Evolutionary conservation across 92 coral and sea anemone species (phyloP), one percentile per base, ranked within the genome.

Genomic region (Chrysogorgia sp.): DNA sequence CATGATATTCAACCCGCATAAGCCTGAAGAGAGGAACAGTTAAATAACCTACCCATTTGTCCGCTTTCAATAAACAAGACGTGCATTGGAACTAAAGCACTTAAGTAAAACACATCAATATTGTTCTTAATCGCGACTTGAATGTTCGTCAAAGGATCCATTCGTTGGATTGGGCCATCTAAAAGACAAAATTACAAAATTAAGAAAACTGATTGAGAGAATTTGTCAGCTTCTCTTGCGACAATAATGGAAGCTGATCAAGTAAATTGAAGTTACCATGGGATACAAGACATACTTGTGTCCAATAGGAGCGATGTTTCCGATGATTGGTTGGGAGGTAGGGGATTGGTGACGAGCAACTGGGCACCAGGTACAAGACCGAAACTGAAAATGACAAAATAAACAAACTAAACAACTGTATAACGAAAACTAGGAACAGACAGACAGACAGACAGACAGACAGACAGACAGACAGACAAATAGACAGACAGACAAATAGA

Each of bases 51-150:
- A 92, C 97, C 98, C 90, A 93, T 93, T 57, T 90, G 91, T 14
- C 97, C 97, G 68, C 81, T 92, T 63, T 93, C 96, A 14, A 79
- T 28, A 50, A 90, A 88, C 58, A 93, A 63, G 60, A 93, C 98
- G 64, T 93, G 86, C 79, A 90, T 82, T 26, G 96, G 96, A 19
- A 93, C 87, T 17, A 72, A 10, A 48, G 92, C 84, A 63, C 98
- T 93, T 86, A 93, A 93, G 97, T 93, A 93, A 75, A 93, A 93
- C 49, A 93, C 83, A 59, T 93, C 98, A 10, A 93, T 85, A 59
- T 81, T 91, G 89, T 93, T 93, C 86, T 93, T 93, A 53, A 93
- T 59, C 1, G 98, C 98, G 52, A 93, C 96, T 71, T 93, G 98
- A 6, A 93, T 89, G 86, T 91, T 93, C 28, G 90, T 91, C 32